Conservation (phyloP, 1,140 invertebrate genomes). For the Ceratina calcarata region DNA sequence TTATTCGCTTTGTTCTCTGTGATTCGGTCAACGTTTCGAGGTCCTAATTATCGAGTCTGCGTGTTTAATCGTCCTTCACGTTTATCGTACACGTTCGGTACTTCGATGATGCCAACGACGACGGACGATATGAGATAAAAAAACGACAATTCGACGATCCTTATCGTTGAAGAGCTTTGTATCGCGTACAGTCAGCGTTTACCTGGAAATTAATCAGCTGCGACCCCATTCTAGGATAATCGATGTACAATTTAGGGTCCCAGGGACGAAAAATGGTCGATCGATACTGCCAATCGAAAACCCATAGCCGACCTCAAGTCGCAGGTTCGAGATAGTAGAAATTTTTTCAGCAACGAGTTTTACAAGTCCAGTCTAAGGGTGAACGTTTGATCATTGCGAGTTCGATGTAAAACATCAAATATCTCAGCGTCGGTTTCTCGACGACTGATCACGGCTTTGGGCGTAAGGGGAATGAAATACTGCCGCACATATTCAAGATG, state of each 20-base stretch:
- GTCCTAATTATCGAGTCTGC: conserved; percentile 10
- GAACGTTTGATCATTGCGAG: neutral
- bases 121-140: neutral
- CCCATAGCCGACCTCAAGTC: neutral
- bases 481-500: conserved; percentile 71
- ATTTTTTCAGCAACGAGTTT: conserved; percentile 16
- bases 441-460: conserved; percentile 17
- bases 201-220: neutral
- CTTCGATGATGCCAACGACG: too few relatives aligned
- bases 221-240: conserved; percentile 28
- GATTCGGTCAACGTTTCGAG: conserved; percentile 29
- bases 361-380: neutral
- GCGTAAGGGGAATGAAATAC: conserved; percentile 55
- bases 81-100: neutral
- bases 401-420: conserved; percentile 31
- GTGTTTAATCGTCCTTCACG: too few relatives aligned
- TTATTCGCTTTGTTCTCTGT: conserved; percentile 20
- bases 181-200: neutral
- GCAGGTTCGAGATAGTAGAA: conserved; percentile 16
- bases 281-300: conserved; percentile 32
- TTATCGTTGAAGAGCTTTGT: conserved; percentile 4
- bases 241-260: conserved; percentile 23
- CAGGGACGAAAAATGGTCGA: conserved; percentile 6
- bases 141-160: neutral
- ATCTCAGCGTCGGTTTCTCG: conserved; percentile 2